Evolutionary conservation across 1,140 invertebrate species (phyloP).

Genomic region (Plodia interpunctella): DNA sequence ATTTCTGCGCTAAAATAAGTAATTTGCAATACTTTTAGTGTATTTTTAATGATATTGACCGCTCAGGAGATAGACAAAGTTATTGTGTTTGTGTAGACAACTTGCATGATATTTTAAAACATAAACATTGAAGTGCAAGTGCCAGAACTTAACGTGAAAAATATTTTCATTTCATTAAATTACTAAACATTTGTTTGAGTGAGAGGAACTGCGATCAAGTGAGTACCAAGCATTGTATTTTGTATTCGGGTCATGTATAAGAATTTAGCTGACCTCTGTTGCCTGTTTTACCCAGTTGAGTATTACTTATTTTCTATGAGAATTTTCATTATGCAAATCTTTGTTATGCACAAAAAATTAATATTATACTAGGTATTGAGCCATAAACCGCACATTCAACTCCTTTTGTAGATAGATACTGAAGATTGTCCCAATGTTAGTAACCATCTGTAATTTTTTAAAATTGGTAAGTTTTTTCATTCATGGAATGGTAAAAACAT

Average conservation of each 20-base stretch:
- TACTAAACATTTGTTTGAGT: constrained; percentile 13
- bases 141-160: constrained; percentile 13
- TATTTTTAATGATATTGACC: constrained; percentile 22
- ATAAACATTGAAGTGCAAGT: constrained; percentile 8
- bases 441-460: too few species aligned
- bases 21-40: constrained; percentile 33
- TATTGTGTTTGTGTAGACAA: constrained; percentile 13
- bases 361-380: not conserved
- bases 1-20: constrained; percentile 35
- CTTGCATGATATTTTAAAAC: not conserved
- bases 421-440: too few species aligned
- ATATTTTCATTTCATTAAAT: constrained; percentile 9
- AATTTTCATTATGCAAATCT: not conserved
- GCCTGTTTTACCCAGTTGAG: not conserved
- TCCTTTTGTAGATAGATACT: too few species aligned
- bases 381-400: too few species aligned
- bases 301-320: not conserved
- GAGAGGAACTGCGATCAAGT: not conserved
- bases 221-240: not conserved
- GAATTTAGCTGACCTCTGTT: constrained; percentile 2
- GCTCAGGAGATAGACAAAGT: not conserved
- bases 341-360: constrained; percentile 1
- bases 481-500: too few species aligned
- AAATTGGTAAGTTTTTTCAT: too few species aligned
- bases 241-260: not conserved